Evolutionary conservation across 2,888 invertebrate genomes (phyloP).

Genomic region (Catonia carolina): DNA sequence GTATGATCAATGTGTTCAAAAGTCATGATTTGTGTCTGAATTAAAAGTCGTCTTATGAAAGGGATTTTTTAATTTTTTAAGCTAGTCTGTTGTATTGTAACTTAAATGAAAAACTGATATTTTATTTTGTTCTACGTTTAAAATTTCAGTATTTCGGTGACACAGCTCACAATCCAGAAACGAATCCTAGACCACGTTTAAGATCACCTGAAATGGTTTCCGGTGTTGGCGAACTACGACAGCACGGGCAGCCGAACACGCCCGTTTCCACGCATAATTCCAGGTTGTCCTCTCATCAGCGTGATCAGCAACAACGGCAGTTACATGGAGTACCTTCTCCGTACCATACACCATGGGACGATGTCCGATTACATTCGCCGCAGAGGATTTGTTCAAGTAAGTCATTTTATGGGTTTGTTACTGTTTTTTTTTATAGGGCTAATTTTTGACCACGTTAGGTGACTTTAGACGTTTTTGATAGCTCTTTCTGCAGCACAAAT

Average conservation of each 20-base stretch:
- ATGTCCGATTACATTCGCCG: constrained; percentile 9
- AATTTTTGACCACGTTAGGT: too few species aligned
- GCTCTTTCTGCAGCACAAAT: too few species aligned
- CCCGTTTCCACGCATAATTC: constrained; percentile 18
- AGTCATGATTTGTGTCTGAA: too few species aligned
- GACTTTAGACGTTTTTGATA: too few species aligned
- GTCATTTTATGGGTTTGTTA: too few species aligned
- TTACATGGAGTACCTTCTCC: background rate
- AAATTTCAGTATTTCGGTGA: constrained; percentile 78
- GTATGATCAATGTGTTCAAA: too few species aligned
- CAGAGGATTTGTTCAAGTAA: background rate
- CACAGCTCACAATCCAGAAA: constrained; percentile 83
- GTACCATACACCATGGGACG: background rate
- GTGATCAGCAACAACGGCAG: background rate
- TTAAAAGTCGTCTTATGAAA: too few species aligned
- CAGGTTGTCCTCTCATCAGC: constrained; percentile 2
- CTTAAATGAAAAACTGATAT: too few species aligned
- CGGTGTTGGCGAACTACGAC: constrained; percentile 32
- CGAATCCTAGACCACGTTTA: constrained; percentile 59
- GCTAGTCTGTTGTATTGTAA: too few species aligned
- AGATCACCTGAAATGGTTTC: constrained; percentile 39
- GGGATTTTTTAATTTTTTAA: too few species aligned
- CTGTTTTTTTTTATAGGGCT: too few species aligned
- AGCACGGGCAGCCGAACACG: constrained; percentile 30
- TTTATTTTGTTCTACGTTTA: too few species aligned